Conservation (phyloP, 2,888 invertebrate genomes). For the Tholera decimalis region DNA sequence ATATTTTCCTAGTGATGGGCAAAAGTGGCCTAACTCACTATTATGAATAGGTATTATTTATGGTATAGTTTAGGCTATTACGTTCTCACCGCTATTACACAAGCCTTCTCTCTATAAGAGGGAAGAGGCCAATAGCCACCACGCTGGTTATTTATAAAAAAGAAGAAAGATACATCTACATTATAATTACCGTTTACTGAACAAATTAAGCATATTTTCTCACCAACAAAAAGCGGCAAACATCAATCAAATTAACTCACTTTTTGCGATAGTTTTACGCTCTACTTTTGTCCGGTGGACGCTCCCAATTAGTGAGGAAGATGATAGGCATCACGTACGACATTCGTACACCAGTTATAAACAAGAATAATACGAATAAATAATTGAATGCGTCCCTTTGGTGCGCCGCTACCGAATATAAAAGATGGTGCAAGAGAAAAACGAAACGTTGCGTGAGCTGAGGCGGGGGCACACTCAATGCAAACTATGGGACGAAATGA, state of each 20-base stretch:
- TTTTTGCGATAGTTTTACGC: constrained; percentile 36
- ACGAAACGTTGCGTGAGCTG: constrained; percentile 65
- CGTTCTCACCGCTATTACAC: too few relatives aligned
- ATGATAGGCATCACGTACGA: constrained; percentile 79
- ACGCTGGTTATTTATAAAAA: neutral
- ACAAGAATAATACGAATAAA: constrained; percentile 77
- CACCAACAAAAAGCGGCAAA: constrained; percentile 24
- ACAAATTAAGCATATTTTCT: constrained; percentile 1
- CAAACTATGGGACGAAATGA: neutral
- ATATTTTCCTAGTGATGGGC: too few relatives aligned
- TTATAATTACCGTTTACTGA: neutral
- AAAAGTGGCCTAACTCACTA: too few relatives aligned
- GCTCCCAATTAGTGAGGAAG: constrained; percentile 74
- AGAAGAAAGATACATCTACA: neutral
- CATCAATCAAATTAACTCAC: constrained; percentile 13
- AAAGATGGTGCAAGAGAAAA: constrained; percentile 72
- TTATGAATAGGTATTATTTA: too few relatives aligned
- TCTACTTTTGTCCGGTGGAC: constrained; percentile 38
- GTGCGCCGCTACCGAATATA: constrained; percentile 84
- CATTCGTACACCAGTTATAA: constrained; percentile 68
- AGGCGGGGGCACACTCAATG: constrained; percentile 67
- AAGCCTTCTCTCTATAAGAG: too few relatives aligned
- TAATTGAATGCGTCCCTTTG: constrained; percentile 84
- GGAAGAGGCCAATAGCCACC: too few relatives aligned
- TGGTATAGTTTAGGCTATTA: too few relatives aligned